Evolutionary conservation across 2,113 vertebrate genomes (phyloP).

Genomic region (Paedocypris sp.): DNA sequence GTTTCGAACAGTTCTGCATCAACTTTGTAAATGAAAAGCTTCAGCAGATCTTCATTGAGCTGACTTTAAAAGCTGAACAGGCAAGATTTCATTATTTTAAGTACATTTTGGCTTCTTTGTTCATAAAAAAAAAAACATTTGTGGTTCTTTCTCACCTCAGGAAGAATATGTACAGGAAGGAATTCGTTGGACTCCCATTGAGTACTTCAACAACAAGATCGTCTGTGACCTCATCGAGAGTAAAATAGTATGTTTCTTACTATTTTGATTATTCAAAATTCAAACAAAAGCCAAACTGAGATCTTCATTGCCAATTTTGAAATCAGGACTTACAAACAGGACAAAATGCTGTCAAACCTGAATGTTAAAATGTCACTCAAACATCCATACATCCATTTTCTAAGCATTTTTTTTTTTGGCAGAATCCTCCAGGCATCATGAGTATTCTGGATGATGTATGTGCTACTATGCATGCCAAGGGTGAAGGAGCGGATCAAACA

Average conservation of each 20-base stretch:
- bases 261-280: too few species aligned
- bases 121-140: not conserved
- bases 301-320: too few species aligned
- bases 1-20: constrained; percentile 98
- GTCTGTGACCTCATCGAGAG: constrained; percentile 77
- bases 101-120: not conserved
- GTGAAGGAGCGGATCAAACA: constrained; percentile 91
- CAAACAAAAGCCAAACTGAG: too few species aligned
- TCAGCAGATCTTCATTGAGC: constrained; percentile 96
- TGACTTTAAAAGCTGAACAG: constrained; percentile 96
- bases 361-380: not conserved
- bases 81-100: constrained; percentile 54
- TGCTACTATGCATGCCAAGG: constrained; percentile 95
- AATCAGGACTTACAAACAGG: too few species aligned
- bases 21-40: constrained; percentile 98
- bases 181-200: constrained; percentile 68
- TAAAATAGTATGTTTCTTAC: constrained; percentile 62
- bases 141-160: constrained; percentile 37
- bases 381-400: not conserved
- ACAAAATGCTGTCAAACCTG: too few species aligned
- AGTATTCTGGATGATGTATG: constrained; percentile 94
- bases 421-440: constrained; percentile 96
- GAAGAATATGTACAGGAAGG: constrained; percentile 75
- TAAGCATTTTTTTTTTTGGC: not conserved
- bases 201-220: constrained; percentile 76